Base-by-base conservation (phyloP, 2,797 vertebrate species). In the Tapirus indicus region DNA sequence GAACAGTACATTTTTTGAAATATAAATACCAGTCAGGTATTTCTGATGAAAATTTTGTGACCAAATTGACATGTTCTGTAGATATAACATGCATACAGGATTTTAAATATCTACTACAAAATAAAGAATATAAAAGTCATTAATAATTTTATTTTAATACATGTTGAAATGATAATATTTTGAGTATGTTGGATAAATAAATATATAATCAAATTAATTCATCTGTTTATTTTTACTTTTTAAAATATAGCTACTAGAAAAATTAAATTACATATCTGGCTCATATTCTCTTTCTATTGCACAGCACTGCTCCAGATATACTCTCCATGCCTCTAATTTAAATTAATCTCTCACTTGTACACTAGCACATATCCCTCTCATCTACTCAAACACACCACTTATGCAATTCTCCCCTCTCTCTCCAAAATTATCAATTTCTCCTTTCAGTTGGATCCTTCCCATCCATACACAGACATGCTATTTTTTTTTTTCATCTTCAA, bases 21-120 rank as follows among this genome's bases (percentile, higher is more conserved):
- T 82, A 3, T 23, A 92, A 95, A 75, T 35, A 94, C 5, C 2
- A 29, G 49, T 69, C 27, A 77, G 77, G 6, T 64, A 95, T 78
- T 87, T 91, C 38, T 69, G 25, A 87, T 87, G 38, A 93, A 62
- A 96, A 95, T 49, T 35, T 87, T 44, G 21, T 84, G 25, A 62
- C 5, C 38, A 35, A 21, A 58, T 89, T 88, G 16, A 69, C n/a
- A 95, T 44, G 7, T 44, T 47, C 25, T 66, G 0, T 54, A 93
- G 83, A 49, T 52, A 16, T 27, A 85, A 52, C 12, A 52, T 47
- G 7, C 47, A 7, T 52, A 52, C 49, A 52, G 13, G 49, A 52
- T 52, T 52, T 52, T 52, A 52, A 52, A 52, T 13, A 52, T 66
- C 60, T 32, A 41, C 3, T 41, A n/a, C 23, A 86, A 79, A 89